Conservation (phyloP, 2,888 invertebrate genomes). For the Monopis laevigella region DNA sequence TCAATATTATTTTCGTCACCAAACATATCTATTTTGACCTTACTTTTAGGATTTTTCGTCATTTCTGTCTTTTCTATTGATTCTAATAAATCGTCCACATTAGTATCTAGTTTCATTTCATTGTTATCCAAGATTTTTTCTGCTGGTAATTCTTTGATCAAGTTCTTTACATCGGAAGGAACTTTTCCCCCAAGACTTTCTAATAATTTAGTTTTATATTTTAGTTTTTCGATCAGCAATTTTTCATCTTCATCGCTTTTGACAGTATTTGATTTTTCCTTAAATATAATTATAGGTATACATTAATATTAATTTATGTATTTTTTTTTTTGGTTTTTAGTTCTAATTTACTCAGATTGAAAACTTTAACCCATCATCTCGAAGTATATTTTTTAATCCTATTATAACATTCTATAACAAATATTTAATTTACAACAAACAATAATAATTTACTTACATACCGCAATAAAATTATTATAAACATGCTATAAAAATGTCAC, state of each 20-base stretch:
- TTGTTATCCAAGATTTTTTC: conserved; percentile 23
- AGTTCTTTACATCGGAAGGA: conserved; percentile 53
- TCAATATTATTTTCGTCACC: conserved; percentile 20
- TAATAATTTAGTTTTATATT: conserved; percentile 58
- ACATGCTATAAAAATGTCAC: no score
- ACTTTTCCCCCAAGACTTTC: conserved; percentile 64
- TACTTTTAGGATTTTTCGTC: conserved; percentile 32
- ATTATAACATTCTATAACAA: background rate
- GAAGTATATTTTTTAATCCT: background rate
- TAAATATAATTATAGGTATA: background rate
- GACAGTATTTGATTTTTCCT: background rate
- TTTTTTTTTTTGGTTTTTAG: background rate
- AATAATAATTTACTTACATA: no score
- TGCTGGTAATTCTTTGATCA: conserved; percentile 41
- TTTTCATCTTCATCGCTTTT: conserved; percentile 50
- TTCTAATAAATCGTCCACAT: conserved; percentile 48
- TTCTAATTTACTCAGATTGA: conserved; percentile 57
- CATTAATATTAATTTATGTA: background rate
- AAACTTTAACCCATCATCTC: conserved; percentile 57
- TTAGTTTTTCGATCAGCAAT: conserved; percentile 40
- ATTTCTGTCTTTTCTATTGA: conserved; percentile 54
- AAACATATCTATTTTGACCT: conserved; percentile 29
- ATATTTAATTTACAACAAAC: no score
- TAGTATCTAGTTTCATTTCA: conserved; percentile 15
- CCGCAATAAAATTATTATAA: no score